phyloP scores from a whole-genome alignment of 2,797 vertebrate species.

The Oryzias dopingdopingensis region DNA sequence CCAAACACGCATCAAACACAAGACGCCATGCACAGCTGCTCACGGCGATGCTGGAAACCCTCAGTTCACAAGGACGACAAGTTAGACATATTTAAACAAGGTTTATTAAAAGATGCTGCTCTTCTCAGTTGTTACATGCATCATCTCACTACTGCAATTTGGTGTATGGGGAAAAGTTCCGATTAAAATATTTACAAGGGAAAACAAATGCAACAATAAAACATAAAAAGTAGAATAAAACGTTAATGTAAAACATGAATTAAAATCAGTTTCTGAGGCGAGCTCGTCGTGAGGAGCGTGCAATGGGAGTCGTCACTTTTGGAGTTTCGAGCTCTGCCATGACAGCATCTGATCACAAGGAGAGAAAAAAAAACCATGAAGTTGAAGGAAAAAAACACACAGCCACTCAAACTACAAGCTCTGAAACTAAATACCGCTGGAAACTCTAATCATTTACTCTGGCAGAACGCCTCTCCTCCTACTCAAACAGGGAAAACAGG shows the following conservation, averaged over 20 bases:
- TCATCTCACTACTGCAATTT: not conserved
- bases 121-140: not conserved
- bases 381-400: not conserved
- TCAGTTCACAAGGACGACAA: conserved; percentile 28
- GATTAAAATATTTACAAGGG: conserved; percentile 1
- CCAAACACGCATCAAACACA: conserved; percentile 68
- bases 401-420: not conserved
- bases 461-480: not conserved
- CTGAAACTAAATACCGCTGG: not conserved
- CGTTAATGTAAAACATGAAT: conserved; percentile 12
- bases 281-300: conserved; percentile 79
- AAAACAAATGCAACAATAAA: conserved; percentile 9
- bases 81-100: conserved; percentile 32
- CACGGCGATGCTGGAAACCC: conserved; percentile 61
- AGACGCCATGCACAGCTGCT: conserved; percentile 54
- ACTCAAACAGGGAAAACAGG: not conserved
- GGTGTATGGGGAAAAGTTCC: not conserved
- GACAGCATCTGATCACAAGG: conserved; percentile 74
- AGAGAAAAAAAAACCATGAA: not conserved
- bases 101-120: conserved; percentile 53
- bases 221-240: conserved; percentile 15
- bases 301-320: conserved; percentile 90
- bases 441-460: not conserved
- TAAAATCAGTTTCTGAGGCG: conserved; percentile 75
- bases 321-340: conserved; percentile 89